A percentile compares a stretch with the other conserved stretches of the same genome.
Conservation (phyloP, 1,140 invertebrate species). For the Zaprionus gabonicus region DNA sequence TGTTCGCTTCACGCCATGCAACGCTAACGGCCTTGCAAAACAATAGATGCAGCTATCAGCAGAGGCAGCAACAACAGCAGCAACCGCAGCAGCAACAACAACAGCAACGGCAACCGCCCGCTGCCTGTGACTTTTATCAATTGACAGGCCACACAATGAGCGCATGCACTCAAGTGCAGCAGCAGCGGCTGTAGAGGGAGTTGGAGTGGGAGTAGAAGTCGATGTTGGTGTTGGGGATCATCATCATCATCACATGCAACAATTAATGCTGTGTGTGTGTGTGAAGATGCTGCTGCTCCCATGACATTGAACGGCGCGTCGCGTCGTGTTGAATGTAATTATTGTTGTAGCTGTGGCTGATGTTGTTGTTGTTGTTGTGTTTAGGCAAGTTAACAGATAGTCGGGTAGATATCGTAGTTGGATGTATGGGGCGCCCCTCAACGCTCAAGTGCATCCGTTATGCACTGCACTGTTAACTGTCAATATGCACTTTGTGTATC, state of each 20-base stretch:
- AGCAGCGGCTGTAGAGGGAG: slow-evolving; percentile 23
- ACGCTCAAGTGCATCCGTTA: slow-evolving; percentile 81
- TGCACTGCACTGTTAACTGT: slow-evolving; percentile 56
- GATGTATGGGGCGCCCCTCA: slow-evolving; percentile 42
- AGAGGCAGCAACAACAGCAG: slow-evolving; percentile 20
- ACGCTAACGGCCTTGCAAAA: slow-evolving; percentile 81
- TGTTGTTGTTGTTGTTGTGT: slow-evolving; percentile 35
- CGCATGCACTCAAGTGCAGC: slow-evolving; percentile 73
- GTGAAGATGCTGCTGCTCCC: slow-evolving; percentile 60
- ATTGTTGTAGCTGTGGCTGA: slow-evolving; percentile 43
- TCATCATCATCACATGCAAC: slow-evolving; percentile 59
- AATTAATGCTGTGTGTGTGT: slow-evolving; percentile 72
- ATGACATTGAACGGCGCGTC: slow-evolving; percentile 74
- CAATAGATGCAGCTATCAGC: slow-evolving; percentile 70
- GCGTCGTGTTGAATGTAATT: slow-evolving; percentile 64
- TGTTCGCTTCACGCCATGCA: slow-evolving; percentile 74
- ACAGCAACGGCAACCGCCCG: slow-evolving; percentile 13
- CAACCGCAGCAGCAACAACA: background rate
- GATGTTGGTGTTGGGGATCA: slow-evolving; percentile 8
- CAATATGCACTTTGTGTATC: slow-evolving; percentile 50
- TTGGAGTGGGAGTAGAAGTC: background rate
- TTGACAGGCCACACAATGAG: slow-evolving; percentile 70
- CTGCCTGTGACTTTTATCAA: slow-evolving; percentile 69
- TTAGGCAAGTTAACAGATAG: slow-evolving; percentile 65
- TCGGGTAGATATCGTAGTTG: slow-evolving; percentile 31